Percentiles rank a stretch among this genome's conserved stretches.
These are phyloP conservation scores for Gobius niger DNA, from an alignment of 2,113 vertebrate species.

Conservation along the genomic window DNA sequence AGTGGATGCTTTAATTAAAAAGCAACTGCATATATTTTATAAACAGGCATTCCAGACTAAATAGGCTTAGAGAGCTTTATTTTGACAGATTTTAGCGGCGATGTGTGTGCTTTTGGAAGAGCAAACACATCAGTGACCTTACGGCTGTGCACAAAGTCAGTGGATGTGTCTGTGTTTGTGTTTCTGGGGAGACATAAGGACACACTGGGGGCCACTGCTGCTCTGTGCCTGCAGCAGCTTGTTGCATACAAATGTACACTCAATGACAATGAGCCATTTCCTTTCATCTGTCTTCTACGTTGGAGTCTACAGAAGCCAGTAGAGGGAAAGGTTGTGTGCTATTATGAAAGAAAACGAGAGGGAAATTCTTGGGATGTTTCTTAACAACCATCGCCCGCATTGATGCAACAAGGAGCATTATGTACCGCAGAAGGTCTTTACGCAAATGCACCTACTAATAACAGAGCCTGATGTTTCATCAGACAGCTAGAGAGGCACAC, in stretches of 20 bases:
- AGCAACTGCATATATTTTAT: no score
- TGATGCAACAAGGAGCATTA: constrained; percentile 9
- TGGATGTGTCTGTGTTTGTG: constrained; percentile 23
- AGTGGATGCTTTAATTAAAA: no score
- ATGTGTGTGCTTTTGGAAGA: background rate
- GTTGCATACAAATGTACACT: constrained; percentile 52
- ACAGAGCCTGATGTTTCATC: constrained; percentile 19
- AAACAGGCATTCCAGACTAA: no score
- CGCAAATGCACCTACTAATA: constrained; percentile 20
- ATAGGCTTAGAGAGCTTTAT: no score
- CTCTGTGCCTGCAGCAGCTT: constrained; percentile 29
- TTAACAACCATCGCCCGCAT: no score
- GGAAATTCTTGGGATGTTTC: no score
- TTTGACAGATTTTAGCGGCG: no score
- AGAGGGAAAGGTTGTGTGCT: no score
- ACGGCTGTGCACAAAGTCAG: constrained; percentile 22
- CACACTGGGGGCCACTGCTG: constrained; percentile 33
- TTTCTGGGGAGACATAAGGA: constrained; percentile 36
- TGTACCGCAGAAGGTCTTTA: background rate
- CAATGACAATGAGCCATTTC: constrained; percentile 14
- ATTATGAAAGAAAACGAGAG: no score
- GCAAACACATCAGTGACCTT: constrained; percentile 29
- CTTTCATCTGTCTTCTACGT: background rate
- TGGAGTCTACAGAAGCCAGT: no score
- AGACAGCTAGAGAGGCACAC: constrained; percentile 12